Evolutionary conservation across 2,113 vertebrate genomes (phyloP).

Genomic region (Tragulus kanchil): DNA sequence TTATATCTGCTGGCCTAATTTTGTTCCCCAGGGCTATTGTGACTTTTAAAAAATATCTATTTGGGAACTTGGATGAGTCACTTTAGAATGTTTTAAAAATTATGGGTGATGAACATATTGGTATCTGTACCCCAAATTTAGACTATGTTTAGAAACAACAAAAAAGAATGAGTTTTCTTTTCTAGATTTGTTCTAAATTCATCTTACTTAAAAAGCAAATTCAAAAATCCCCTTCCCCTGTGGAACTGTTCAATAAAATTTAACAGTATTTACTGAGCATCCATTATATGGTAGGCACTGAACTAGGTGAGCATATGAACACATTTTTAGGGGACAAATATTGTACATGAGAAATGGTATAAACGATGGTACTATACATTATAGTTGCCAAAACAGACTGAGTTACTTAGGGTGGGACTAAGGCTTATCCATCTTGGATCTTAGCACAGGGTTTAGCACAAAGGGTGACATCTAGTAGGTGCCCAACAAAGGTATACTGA

Average conservation of each 20-base stretch:
- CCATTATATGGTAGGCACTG: neutral
- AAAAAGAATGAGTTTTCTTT: conserved; percentile 69
- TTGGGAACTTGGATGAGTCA: conserved; percentile 79
- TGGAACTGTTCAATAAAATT: neutral
- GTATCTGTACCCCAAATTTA: conserved; percentile 74
- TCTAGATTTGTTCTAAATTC: conserved; percentile 63
- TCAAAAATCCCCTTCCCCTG: conserved; percentile 19
- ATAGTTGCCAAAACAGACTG: neutral
- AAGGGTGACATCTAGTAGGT: neutral
- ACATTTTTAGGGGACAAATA: no score
- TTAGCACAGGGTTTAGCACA: neutral
- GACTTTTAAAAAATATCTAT: conserved; percentile 75
- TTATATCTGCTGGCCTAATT: conserved; percentile 74
- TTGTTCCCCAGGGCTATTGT: conserved; percentile 72
- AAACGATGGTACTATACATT: no score
- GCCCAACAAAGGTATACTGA: neutral
- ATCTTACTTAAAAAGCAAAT: conserved; percentile 57
- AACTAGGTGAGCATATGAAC: neutral
- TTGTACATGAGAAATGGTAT: no score
- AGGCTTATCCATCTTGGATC: neutral
- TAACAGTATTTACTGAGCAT: neutral
- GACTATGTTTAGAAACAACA: conserved; percentile 72
- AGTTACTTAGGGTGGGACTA: neutral
- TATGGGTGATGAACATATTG: conserved; percentile 69
- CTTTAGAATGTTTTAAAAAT: conserved; percentile 73